A percentile compares a stretch with the other conserved stretches of the same genome.
Conservation (phyloP, 2,797 vertebrate species). For the Dicrostonyx torquatus region DNA sequence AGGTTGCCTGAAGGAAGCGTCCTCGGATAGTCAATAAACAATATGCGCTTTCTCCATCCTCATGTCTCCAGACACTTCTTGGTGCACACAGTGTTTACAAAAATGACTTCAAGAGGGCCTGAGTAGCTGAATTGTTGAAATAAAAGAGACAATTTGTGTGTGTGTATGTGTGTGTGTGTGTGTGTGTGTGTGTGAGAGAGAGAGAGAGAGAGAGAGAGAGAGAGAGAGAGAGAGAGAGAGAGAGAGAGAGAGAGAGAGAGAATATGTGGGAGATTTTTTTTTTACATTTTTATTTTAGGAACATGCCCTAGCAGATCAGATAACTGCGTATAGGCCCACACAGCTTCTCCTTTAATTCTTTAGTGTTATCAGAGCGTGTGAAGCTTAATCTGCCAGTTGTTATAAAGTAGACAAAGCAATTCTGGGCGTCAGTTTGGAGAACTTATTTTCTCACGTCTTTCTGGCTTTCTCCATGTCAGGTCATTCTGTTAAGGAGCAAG, state of each 20-base stretch:
- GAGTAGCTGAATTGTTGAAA: slow-evolving; percentile 66
- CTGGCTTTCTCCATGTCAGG: slow-evolving; percentile 63
- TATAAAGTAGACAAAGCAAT: slow-evolving; percentile 70
- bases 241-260: too few species aligned
- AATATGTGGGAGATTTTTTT: not conserved
- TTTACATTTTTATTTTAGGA: slow-evolving; percentile 64
- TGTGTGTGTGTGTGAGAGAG: not conserved
- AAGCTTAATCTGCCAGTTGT: slow-evolving; percentile 76
- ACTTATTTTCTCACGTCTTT: slow-evolving; percentile 69
- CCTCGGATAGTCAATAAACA: slow-evolving; percentile 73
- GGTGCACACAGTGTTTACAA: slow-evolving; percentile 60
- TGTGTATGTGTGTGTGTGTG: not conserved
- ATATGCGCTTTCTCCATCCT: slow-evolving; percentile 63
- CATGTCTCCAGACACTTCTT: slow-evolving; percentile 60
- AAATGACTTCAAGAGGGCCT: slow-evolving; percentile 58
- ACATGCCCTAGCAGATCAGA: slow-evolving; percentile 54
- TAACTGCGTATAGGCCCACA: slow-evolving; percentile 51
- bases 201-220: too few species aligned
- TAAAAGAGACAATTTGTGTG: slow-evolving; percentile 58
- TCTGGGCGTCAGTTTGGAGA: slow-evolving; percentile 70
- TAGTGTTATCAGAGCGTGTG: slow-evolving; percentile 60
- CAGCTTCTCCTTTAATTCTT: slow-evolving; percentile 64
- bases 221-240: too few species aligned
- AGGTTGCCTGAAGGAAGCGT: slow-evolving; percentile 72
- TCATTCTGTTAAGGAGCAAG: slow-evolving; percentile 51